Percentiles rank a stretch among this genome's conserved stretches.
Evolutionary conservation across 2,797 vertebrate genomes (phyloP).

Genomic region (Sitta carolinensis): DNA sequence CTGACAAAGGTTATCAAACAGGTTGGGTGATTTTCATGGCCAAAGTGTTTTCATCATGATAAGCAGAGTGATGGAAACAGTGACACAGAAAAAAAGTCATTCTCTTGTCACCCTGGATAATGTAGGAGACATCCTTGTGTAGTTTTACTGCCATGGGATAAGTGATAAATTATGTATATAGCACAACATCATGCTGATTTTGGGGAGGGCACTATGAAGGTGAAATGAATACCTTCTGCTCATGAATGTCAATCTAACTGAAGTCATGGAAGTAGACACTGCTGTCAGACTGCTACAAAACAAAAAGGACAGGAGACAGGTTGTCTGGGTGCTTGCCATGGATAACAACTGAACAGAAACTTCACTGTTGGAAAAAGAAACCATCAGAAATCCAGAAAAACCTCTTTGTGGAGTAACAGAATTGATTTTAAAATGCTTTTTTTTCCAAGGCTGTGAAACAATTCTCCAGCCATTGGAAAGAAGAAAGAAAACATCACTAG

Average conservation of each 20-base stretch:
- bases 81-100: background rate
- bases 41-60: background rate
- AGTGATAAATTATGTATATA: slow-evolving; percentile 30
- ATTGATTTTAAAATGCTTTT: background rate
- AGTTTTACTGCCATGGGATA: background rate
- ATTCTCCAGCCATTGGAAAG: background rate
- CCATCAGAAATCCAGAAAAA: background rate
- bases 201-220: slow-evolving; percentile 5
- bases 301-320: background rate
- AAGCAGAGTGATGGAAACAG: background rate
- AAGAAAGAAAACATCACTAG: background rate
- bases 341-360: background rate
- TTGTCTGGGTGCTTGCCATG: background rate
- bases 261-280: background rate
- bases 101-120: background rate
- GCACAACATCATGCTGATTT: slow-evolving; percentile 25
- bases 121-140: background rate
- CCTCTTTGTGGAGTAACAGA: background rate
- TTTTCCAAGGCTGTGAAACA: background rate
- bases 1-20: background rate
- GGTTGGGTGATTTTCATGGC: background rate
- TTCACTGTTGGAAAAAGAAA: background rate
- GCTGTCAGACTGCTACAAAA: slow-evolving; percentile 13
- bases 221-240: slow-evolving; percentile 22
- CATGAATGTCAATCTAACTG: slow-evolving; percentile 2